phyloP scores from a whole-genome alignment of 30 jellyfish, hydroid and myxozoan species.

The Hydractinia echinata region DNA sequence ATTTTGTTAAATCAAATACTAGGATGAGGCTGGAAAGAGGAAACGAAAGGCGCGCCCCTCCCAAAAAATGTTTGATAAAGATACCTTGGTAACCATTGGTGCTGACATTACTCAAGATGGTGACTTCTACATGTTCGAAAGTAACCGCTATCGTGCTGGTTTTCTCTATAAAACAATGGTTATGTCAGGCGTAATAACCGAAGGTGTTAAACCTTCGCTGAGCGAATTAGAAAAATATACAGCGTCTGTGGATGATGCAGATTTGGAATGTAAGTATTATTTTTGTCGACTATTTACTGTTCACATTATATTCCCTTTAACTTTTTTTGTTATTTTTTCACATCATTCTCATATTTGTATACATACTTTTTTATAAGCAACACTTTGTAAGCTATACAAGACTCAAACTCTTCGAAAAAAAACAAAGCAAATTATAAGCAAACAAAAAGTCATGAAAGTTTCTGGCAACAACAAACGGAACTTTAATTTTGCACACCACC shows the following conservation, averaged over 20 bases:
- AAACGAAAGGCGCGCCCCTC: constrained; percentile 86
- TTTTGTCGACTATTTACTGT: background rate
- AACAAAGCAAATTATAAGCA: no score
- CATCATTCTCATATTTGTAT: background rate
- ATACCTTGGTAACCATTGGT: constrained; percentile 80
- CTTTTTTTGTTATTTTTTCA: background rate
- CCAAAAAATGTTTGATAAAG: constrained; percentile 90
- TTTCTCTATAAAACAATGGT: constrained; percentile 86
- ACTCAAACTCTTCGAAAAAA: no score
- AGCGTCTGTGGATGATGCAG: constrained; percentile 91
- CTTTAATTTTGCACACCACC: no score
- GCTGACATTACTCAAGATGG: constrained; percentile 91
- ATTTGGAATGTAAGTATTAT: constrained; percentile 60
- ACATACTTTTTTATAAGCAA: background rate
- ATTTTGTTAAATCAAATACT: background rate
- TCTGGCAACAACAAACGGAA: no score
- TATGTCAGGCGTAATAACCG: constrained; percentile 80
- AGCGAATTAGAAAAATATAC: constrained; percentile 88
- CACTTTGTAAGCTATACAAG: no score
- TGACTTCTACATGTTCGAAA: constrained; percentile 70
- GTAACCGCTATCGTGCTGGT: constrained; percentile 85
- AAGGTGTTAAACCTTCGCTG: constrained; percentile 88
- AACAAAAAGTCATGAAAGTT: no score
- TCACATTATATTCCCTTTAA: background rate
- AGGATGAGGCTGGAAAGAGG: constrained; percentile 92